Conservation (phyloP, 2,888 invertebrate genomes). For the Globia sparganii region DNA sequence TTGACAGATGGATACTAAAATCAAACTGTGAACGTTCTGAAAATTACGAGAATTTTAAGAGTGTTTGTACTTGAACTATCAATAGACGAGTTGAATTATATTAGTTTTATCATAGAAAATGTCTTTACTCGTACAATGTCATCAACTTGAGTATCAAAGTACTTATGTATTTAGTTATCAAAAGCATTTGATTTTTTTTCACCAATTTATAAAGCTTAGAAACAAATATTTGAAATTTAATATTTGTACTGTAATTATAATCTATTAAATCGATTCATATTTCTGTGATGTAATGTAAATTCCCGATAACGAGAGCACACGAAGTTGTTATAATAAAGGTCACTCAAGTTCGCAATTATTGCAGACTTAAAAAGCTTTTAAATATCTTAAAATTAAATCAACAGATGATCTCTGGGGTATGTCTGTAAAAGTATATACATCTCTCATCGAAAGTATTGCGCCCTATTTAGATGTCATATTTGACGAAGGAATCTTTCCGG, state of each 20-base stretch:
- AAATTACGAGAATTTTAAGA: too few relatives aligned
- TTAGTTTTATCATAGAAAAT: neutral
- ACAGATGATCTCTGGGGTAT: too few relatives aligned
- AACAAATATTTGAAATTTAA: neutral
- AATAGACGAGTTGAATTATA: too few relatives aligned
- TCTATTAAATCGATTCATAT: neutral
- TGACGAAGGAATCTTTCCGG: too few relatives aligned
- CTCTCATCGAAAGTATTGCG: too few relatives aligned
- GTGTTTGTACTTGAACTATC: neutral
- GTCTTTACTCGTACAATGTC: neutral
- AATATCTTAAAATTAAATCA: too few relatives aligned
- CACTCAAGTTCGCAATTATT: slow-evolving; percentile 16
- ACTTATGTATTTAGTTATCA: neutral
- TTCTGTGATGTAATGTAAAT: neutral
- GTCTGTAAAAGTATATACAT: too few relatives aligned
- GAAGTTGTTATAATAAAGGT: slow-evolving; percentile 14
- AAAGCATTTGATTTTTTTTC: neutral
- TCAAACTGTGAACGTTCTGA: too few relatives aligned
- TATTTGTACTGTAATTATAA: neutral
- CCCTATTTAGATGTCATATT: too few relatives aligned
- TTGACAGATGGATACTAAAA: too few relatives aligned
- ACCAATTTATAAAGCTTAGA: neutral
- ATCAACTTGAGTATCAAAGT: neutral
- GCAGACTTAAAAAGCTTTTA: too few relatives aligned
- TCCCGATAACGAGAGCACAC: slow-evolving; percentile 4